Evolutionary conservation across 2,888 invertebrate genomes (phyloP).

Genomic region (Rutpela maculata): DNA sequence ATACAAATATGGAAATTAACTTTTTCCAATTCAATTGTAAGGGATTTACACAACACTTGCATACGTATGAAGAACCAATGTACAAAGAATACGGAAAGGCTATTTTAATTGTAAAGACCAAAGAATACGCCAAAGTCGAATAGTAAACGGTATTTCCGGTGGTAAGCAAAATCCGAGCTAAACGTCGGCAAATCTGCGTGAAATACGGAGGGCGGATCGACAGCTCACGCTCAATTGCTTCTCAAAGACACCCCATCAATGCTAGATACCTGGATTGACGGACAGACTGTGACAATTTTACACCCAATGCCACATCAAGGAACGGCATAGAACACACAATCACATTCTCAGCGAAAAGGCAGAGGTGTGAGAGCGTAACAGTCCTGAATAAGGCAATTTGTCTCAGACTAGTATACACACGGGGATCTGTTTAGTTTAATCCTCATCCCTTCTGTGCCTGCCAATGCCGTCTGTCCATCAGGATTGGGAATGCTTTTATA

Average conservation of each 20-base stretch:
- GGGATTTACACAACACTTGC: no score
- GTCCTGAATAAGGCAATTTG: constrained; percentile 70
- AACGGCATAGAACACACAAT: constrained; percentile 12
- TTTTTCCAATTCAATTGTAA: no score
- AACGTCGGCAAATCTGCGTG: constrained; percentile 73
- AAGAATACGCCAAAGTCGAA: constrained; percentile 53
- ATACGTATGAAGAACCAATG: background rate
- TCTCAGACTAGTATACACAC: constrained; percentile 60
- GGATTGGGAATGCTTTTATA: constrained; percentile 60
- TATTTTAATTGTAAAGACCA: constrained; percentile 31
- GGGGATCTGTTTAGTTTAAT: constrained; percentile 63
- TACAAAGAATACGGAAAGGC: constrained; percentile 23
- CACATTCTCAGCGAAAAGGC: constrained; percentile 47
- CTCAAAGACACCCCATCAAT: constrained; percentile 64
- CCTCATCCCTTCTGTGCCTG: constrained; percentile 55
- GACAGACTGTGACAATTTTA: constrained; percentile 55
- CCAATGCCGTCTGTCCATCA: constrained; percentile 62
- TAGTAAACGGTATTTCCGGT: constrained; percentile 65
- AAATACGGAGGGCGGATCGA: constrained; percentile 71
- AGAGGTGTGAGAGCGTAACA: constrained; percentile 68
- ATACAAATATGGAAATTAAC: no score
- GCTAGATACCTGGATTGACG: constrained; percentile 52
- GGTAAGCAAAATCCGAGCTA: constrained; percentile 64
- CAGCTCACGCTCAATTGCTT: constrained; percentile 71
- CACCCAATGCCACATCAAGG: constrained; percentile 5